These are phyloP conservation scores for Drosophila nannoptera DNA, from an alignment of 1,140 invertebrate genomes.

Conservation along the genomic window DNA sequence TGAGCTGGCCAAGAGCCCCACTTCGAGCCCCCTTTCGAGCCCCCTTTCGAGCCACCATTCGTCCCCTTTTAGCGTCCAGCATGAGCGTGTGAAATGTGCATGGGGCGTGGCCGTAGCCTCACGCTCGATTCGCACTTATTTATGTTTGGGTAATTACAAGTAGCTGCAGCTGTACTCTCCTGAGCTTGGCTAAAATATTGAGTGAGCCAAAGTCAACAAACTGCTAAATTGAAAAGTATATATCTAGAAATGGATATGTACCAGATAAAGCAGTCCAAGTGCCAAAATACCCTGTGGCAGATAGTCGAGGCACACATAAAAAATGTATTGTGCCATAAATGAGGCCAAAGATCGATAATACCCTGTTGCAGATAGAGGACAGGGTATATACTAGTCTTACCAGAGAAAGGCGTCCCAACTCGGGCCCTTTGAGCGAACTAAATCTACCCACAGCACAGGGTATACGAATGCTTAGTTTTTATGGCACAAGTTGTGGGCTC, in stretches of 20 bases:
- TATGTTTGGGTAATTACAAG: conserved; percentile 51
- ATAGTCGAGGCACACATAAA: neutral
- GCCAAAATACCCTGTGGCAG: neutral
- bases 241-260: neutral
- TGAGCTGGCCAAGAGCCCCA: conserved; percentile 18
- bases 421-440: too few relatives aligned
- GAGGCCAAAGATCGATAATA: too few relatives aligned
- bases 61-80: conserved; percentile 44
- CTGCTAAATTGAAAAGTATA: neutral
- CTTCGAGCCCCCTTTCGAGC: conserved; percentile 1
- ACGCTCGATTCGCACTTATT: conserved; percentile 37
- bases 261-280: conserved; percentile 32
- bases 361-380: too few relatives aligned
- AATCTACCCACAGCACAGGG: neutral
- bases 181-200: conserved; percentile 2
- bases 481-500: conserved; percentile 48
- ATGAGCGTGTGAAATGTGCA: conserved; percentile 56
- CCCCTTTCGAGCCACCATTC: conserved; percentile 5
- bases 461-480: conserved; percentile 58
- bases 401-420: too few relatives aligned
- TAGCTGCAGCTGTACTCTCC: conserved; percentile 1
- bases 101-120: conserved; percentile 29
- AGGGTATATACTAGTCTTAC: too few relatives aligned
- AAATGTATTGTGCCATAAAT: too few relatives aligned
- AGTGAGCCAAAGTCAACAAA: conserved; percentile 33